Conservation (phyloP, 53 echinoderm and acorn worm genomes). For the Patiria pectinifera region DNA sequence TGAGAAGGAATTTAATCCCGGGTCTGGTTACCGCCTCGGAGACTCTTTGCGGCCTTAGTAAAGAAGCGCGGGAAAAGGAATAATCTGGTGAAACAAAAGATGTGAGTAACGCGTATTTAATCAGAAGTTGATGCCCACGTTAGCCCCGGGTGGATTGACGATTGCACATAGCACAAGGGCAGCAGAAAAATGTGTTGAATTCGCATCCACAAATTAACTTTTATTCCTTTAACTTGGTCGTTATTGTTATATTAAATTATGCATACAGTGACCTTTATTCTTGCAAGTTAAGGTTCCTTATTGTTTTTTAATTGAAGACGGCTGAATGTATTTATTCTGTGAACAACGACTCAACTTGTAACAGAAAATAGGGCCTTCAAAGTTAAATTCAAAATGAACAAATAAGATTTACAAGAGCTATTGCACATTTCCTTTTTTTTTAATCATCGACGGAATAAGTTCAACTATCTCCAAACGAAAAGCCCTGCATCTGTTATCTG, state of each 20-base stretch:
- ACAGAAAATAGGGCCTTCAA: too few relatives aligned
- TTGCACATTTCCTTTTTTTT: too few relatives aligned
- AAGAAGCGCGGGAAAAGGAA: not conserved
- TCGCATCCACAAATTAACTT: not conserved
- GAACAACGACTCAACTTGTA: too few relatives aligned
- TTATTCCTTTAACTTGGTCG: not conserved
- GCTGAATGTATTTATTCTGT: too few relatives aligned
- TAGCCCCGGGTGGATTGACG: not conserved
- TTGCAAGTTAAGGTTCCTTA: too few relatives aligned
- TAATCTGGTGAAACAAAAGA: not conserved
- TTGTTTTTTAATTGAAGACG: too few relatives aligned
- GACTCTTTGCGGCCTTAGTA: not conserved
- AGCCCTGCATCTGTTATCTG: slow-evolving; percentile 15
- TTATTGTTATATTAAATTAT: too few relatives aligned
- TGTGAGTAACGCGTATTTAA: not conserved
- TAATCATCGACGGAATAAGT: too few relatives aligned
- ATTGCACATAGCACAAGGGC: not conserved
- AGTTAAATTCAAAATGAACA: too few relatives aligned
- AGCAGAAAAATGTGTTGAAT: not conserved
- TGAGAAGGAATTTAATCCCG: slow-evolving; percentile 33
- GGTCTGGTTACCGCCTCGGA: slow-evolving; percentile 33
- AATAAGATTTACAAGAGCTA: too few relatives aligned
- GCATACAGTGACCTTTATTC: too few relatives aligned
- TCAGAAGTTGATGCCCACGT: not conserved
- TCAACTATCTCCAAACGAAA: not conserved